These are phyloP conservation scores for Nicator chloris DNA, from an alignment of 2,113 vertebrate species.

Conservation along the genomic window DNA sequence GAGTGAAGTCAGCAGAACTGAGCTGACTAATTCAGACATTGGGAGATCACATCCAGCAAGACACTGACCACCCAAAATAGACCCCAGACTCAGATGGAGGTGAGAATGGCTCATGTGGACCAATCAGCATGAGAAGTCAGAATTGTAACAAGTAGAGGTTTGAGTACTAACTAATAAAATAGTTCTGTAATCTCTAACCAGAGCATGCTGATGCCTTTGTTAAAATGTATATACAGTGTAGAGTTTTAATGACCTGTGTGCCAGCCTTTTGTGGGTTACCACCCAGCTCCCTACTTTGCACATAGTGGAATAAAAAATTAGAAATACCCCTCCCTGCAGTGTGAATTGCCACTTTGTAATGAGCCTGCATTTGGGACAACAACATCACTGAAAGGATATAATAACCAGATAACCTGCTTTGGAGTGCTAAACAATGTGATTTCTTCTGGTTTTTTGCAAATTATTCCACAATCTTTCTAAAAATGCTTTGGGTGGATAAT, in stretches of 20 bases:
- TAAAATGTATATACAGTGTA: not conserved
- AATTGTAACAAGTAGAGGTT: not conserved
- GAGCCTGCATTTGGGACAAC: not conserved
- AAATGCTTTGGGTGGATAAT: not conserved
- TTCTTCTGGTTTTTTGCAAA: not conserved
- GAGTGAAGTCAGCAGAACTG: not conserved
- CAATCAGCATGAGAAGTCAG: not conserved
- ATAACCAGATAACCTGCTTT: not conserved
- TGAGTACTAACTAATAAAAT: not conserved
- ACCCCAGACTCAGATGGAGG: not conserved
- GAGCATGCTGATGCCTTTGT: not conserved
- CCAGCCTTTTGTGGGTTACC: too few relatives aligned
- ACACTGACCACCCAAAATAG: not conserved
- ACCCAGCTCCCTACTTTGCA: not conserved
- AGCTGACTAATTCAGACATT: not conserved
- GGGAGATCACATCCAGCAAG: fast-evolving
- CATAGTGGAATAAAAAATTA: not conserved
- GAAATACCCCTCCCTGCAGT: not conserved
- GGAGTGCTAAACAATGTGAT: not conserved
- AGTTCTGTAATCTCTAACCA: not conserved
- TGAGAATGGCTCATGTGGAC: not conserved
- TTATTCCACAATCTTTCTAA: not conserved
- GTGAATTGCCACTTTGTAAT: not conserved
- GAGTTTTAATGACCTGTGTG: not conserved
- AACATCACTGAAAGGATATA: not conserved